phyloP scores from a whole-genome alignment of 2,888 invertebrate species.

The Stenurella melanura region DNA sequence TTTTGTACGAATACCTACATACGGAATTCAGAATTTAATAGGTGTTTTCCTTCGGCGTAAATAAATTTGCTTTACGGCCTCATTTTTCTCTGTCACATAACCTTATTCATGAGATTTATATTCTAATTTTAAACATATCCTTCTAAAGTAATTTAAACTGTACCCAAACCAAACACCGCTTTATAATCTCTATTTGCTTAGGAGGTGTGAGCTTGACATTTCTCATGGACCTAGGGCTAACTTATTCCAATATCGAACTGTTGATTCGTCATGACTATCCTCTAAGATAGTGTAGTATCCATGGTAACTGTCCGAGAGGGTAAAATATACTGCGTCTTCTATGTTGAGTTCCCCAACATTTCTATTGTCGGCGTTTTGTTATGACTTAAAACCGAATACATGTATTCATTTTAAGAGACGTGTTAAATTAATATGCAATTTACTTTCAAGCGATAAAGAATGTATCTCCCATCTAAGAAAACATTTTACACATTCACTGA shows the following conservation, averaged over 20 bases:
- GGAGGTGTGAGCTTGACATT: constrained; percentile 19
- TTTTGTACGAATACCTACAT: neutral
- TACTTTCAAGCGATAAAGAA: too few relatives aligned
- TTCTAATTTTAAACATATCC: constrained; percentile 25
- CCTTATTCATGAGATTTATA: constrained; percentile 29
- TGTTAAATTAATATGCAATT: neutral
- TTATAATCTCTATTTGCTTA: constrained; percentile 9
- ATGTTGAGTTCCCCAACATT: neutral
- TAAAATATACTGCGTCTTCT: neutral
- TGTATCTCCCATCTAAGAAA: too few relatives aligned
- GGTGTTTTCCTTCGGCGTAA: neutral
- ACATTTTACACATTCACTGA: too few relatives aligned
- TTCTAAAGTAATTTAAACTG: constrained; percentile 9
- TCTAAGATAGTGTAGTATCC: constrained; percentile 28
- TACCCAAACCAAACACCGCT: constrained; percentile 8
- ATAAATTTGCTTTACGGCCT: constrained; percentile 2
- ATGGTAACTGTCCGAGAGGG: constrained; percentile 24
- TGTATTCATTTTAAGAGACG: neutral
- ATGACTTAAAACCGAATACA: neutral
- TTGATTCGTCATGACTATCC: constrained; percentile 50
- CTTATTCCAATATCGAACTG: constrained; percentile 52
- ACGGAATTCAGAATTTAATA: constrained; percentile 3
- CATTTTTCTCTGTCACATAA: constrained; percentile 23
- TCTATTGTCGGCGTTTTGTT: neutral
- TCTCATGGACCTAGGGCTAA: constrained; percentile 9